These are phyloP conservation scores for Periphyllus acericola DNA, from an alignment of 2,888 invertebrate species.

Conservation along the genomic window DNA sequence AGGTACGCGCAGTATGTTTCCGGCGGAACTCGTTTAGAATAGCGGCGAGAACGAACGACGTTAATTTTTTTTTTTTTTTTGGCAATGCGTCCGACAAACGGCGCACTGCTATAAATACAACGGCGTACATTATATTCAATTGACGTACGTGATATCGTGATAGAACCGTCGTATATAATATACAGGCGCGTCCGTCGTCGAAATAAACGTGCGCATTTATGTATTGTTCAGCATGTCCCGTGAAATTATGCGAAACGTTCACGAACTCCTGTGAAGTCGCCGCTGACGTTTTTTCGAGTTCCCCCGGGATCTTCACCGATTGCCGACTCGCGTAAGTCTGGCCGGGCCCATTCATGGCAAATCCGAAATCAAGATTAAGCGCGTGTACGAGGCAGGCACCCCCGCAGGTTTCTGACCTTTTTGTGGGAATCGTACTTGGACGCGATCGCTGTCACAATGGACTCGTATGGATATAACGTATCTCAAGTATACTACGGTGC, in stretches of 20 bases:
- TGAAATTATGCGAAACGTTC: conserved; percentile 17
- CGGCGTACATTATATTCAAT: conserved; percentile 5
- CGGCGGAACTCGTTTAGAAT: conserved; percentile 12
- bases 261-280: conserved; percentile 24
- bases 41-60: not conserved
- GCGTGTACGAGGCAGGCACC: not conserved
- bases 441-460: not conserved
- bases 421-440: conserved; percentile 29
- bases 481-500: not conserved
- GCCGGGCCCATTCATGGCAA: conserved; percentile 5
- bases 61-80: conserved; percentile 27
- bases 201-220: not conserved
- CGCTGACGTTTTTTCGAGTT: not conserved
- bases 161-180: not conserved
- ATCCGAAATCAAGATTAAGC: conserved; percentile 38
- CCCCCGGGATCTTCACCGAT: not conserved
- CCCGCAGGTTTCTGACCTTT: conserved; percentile 43
- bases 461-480: not conserved
- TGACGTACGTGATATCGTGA: not conserved
- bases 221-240: not conserved
- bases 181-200: not conserved
- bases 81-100: conserved; percentile 3
- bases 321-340: not conserved
- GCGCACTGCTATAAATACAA: not conserved
- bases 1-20: not conserved